Percentiles rank a stretch among this genome's conserved stretches.
Conservation (phyloP, 1,140 invertebrate genomes). For the Drosophila ambigua region DNA sequence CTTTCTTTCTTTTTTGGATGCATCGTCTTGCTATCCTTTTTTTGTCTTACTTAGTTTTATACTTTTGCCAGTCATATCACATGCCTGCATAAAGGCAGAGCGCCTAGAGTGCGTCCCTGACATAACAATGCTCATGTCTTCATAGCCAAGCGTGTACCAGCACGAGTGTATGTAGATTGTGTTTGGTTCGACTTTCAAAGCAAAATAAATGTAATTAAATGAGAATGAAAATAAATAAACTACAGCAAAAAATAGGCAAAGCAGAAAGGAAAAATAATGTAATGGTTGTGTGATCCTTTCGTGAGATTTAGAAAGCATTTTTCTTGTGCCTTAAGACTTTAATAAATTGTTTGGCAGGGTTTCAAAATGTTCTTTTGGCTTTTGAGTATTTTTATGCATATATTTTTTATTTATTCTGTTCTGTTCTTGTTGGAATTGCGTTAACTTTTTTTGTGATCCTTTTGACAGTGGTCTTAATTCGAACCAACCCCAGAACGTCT, state of each 20-base stretch:
- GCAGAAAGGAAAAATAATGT: conserved; percentile 6
- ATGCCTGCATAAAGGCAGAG: conserved; percentile 7
- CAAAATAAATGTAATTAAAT: conserved; percentile 22
- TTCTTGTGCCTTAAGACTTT: background rate
- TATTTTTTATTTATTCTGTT: no score
- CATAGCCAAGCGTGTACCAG: background rate
- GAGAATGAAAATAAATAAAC: no score
- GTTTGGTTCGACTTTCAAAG: conserved; percentile 36
- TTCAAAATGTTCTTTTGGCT: background rate
- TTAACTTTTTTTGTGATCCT: no score
- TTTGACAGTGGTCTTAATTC: no score
- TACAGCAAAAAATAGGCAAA: background rate
- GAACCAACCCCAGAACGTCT: no score
- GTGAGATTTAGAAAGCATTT: conserved; percentile 33
- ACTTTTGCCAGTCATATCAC: conserved; percentile 38
- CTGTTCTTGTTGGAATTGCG: no score
- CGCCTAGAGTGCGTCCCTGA: conserved; percentile 29
- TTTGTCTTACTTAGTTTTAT: background rate
- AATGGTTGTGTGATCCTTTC: conserved; percentile 26
- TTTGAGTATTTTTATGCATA: background rate
- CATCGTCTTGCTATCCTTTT: conserved; percentile 20
- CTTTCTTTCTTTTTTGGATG: conserved; percentile 10
- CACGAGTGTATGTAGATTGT: background rate
- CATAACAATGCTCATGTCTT: conserved; percentile 40
- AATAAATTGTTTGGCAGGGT: background rate